These are phyloP conservation scores for Noctua janthina DNA, from an alignment of 2,888 invertebrate species.

Conservation along the genomic window DNA sequence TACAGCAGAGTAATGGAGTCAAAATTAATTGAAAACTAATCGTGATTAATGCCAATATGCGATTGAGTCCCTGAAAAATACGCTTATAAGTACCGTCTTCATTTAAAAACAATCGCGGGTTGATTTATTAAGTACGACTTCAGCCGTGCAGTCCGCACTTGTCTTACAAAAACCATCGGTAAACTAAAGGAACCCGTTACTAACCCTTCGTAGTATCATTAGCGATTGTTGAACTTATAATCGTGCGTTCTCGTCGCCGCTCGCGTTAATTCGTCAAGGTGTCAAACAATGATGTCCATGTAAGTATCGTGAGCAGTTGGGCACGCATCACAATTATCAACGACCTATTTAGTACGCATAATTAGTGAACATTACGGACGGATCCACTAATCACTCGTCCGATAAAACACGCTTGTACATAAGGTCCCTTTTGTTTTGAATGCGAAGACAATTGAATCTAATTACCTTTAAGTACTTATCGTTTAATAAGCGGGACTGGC, in stretches of 20 bases:
- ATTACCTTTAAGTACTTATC: conserved; percentile 34
- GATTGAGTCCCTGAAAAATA: not conserved
- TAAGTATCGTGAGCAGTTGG: conserved; percentile 28
- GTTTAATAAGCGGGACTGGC: conserved; percentile 30
- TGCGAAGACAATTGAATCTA: conserved; percentile 38
- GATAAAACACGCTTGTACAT: conserved; percentile 43
- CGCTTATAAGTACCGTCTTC: not conserved
- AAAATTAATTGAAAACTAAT: not conserved
- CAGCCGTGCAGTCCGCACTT: not conserved
- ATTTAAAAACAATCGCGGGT: not conserved
- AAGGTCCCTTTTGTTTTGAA: conserved; percentile 32
- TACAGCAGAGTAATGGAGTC: not conserved
- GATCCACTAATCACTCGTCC: conserved; percentile 65
- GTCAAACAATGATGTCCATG: conserved; percentile 60
- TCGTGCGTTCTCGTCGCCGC: conserved; percentile 47
- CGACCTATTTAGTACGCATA: conserved; percentile 79
- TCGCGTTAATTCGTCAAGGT: conserved; percentile 61
- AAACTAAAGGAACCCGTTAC: conserved; percentile 3
- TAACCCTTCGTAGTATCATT: conserved; percentile 4
- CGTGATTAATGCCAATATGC: not conserved
- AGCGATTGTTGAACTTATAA: conserved; percentile 21
- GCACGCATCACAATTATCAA: conserved; percentile 74
- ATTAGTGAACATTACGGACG: conserved; percentile 72
- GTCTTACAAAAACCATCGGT: not conserved
- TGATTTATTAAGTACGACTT: not conserved